Base-by-base conservation (phyloP, 2,797 vertebrate species). In the Bovichtus diacanthus region DNA sequence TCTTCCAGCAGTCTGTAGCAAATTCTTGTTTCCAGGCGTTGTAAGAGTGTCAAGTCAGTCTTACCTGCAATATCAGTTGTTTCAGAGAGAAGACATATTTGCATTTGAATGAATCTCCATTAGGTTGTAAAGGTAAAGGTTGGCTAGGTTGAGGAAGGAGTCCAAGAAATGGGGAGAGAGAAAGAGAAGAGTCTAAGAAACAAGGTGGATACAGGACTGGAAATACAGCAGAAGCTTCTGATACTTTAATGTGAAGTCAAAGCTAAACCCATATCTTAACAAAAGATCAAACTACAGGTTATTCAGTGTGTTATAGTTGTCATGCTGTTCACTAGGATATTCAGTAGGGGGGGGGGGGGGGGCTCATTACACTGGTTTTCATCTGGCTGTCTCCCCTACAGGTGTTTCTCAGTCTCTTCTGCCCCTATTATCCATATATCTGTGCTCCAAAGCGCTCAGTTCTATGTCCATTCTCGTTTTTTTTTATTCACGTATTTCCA, bases 241-340 rank as follows among this genome's bases (percentile, higher is more conserved):
- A 50, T 6, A 50, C 54, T 46, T 44, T 2, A 29, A 41, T 7
- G 1, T 41, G 25, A 67, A 31, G 13, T 66, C 25, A 67, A 68
- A 59, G 44, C 15, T 59, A 13, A 53, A 46, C 36, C 12, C 18
- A 1, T 6, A 18, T n/a, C 12, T 25, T 31, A 31, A 50, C 46
- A 44, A 29, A 25, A 15, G 9, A 43, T 60, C 2, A 0, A 69
- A 55, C 4, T 27, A 2, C 23, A 46, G 25, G 19, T 63, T 47
- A 66, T 29, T 66, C 8, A 5, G 19, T 36, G 55, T 9, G 29
- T 10, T 39, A 6, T 9, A 38, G 18, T 25, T 38, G 19, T 15
- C 21, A 41, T 36, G 46, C 29, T 76, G 73, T 56, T 56, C n/a
- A 50, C 34, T 70, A 23, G 21, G 70, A 64, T 43, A 50, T 64